Percentiles rank a stretch among this genome's conserved stretches.
phyloP scores from a whole-genome alignment of 2,797 vertebrate species.

The Paedocypris micromegethes region DNA sequence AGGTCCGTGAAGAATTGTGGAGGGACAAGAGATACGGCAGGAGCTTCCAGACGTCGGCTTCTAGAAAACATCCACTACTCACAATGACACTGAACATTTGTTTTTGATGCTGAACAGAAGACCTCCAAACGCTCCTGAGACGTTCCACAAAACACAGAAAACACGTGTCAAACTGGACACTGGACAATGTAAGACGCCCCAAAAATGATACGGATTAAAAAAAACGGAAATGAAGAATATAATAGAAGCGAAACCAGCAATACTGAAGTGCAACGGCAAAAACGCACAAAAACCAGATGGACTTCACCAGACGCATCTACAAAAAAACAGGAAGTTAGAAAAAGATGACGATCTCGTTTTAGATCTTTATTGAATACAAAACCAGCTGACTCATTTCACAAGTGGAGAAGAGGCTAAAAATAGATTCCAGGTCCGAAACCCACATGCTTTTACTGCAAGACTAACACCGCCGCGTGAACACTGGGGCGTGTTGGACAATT shows the following conservation, averaged over 20 bases:
- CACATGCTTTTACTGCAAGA: too few relatives aligned
- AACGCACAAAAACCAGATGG: too few relatives aligned
- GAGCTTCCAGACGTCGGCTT: not conserved
- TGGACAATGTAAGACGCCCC: too few relatives aligned
- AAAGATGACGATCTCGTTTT: constrained; percentile 27
- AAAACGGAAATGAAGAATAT: not conserved
- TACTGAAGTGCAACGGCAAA: constrained; percentile 27
- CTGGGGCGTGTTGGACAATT: too few relatives aligned
- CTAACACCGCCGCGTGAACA: too few relatives aligned
- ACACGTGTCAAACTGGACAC: not conserved
- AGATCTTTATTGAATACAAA: constrained; percentile 6
- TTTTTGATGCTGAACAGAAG: constrained; percentile 1
- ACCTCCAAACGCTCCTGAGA: not conserved
- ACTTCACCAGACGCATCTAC: too few relatives aligned
- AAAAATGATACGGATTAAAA: not conserved
- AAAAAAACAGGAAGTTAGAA: constrained; percentile 22
- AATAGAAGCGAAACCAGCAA: not conserved
- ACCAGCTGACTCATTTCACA: constrained; percentile 19
- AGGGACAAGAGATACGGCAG: constrained; percentile 26
- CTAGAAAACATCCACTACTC: not conserved
- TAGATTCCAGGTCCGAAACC: too few relatives aligned
- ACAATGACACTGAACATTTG: not conserved
- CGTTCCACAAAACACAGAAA: not conserved
- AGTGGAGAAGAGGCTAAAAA: too few relatives aligned
- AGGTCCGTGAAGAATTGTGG: constrained; percentile 21